phyloP scores from a whole-genome alignment of 2,113 vertebrate genomes.

The Butorides virescens region DNA sequence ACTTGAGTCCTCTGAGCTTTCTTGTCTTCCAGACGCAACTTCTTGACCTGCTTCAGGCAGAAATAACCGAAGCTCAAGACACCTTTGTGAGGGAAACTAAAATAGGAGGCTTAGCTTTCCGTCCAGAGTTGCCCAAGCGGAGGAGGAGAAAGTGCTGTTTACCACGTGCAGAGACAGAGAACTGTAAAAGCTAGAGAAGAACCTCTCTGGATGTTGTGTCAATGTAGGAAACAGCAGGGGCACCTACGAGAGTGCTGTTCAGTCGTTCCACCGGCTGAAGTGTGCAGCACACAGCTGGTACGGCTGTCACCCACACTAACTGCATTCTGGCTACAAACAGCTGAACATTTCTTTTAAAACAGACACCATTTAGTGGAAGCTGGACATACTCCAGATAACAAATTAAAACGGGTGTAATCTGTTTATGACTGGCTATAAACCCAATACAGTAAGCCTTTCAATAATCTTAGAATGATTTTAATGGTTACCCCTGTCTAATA shows the following conservation, averaged over 20 bases:
- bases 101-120: background rate
- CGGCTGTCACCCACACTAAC: background rate
- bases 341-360: background rate
- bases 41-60: background rate
- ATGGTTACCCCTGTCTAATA: background rate
- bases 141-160: background rate
- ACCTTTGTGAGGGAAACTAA: background rate
- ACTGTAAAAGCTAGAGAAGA: background rate
- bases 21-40: background rate
- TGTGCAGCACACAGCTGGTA: background rate
- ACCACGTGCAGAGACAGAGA: background rate
- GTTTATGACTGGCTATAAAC: background rate
- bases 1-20: background rate
- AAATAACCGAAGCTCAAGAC: background rate
- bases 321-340: slow-evolving; percentile 14
- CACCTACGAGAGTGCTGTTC: background rate
- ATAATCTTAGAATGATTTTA: background rate
- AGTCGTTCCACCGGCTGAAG: background rate
- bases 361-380: background rate
- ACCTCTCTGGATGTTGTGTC: background rate
- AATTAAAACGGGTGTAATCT: background rate
- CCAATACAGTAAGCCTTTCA: background rate
- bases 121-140: background rate
- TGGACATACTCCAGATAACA: slow-evolving; percentile 12
- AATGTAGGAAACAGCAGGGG: background rate